A percentile compares a stretch with the other conserved stretches of the same genome.
Conservation (phyloP, 2,113 vertebrate species). For the Hemichromis elongatus region DNA sequence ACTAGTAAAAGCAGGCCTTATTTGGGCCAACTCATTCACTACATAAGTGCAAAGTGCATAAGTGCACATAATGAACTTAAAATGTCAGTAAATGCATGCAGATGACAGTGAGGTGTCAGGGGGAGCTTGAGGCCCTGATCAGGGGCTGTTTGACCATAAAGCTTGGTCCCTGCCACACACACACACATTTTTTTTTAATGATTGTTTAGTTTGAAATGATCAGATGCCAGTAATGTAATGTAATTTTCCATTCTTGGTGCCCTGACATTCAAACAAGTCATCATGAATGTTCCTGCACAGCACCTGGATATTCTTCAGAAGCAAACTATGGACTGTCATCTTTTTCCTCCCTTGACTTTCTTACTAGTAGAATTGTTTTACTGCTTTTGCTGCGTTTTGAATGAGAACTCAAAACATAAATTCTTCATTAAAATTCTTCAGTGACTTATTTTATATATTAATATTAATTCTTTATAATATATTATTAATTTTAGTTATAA, state of each 20-base stretch:
- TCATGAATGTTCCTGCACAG: background rate
- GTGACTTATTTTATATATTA: background rate
- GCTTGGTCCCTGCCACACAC: background rate
- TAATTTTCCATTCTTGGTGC: background rate
- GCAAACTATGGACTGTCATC: accelerated
- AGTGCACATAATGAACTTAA: accelerated
- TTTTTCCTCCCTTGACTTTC: background rate
- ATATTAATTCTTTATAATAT: background rate
- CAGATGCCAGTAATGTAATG: background rate
- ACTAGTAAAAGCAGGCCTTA: background rate
- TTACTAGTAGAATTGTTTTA: accelerated
- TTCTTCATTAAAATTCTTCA: background rate
- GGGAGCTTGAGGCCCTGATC: accelerated
- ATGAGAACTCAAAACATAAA: accelerated
- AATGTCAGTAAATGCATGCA: background rate
- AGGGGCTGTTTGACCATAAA: background rate
- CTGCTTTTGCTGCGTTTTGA: background rate
- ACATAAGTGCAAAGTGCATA: background rate
- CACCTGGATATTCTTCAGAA: accelerated
- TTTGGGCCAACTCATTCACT: background rate
- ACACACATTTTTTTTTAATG: too few relatives aligned
- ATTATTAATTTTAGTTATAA: background rate
- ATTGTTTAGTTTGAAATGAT: background rate
- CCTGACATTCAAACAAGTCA: background rate
- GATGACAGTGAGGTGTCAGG: background rate